Conservation (phyloP, 2,888 invertebrate genomes). For the Synanthedon andrenaeformis region DNA sequence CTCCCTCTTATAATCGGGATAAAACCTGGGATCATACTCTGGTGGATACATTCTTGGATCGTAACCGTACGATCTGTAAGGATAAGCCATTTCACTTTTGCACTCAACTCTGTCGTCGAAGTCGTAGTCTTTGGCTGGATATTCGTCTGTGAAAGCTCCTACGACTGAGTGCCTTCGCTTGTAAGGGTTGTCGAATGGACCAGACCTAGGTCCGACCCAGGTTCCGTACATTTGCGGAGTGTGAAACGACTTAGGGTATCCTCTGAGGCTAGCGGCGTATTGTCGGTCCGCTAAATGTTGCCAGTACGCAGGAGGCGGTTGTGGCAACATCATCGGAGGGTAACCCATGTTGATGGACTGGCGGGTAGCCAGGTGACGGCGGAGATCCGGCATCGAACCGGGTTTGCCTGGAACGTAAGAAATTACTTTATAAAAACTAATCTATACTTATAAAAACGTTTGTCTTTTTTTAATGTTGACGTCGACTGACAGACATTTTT, state of each 20-base stretch:
- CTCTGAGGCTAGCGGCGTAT: constrained; percentile 54
- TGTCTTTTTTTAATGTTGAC: not conserved
- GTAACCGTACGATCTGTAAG: constrained; percentile 41
- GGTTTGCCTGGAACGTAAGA: constrained; percentile 46
- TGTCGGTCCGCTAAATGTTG: constrained; percentile 55
- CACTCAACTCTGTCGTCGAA: constrained; percentile 55
- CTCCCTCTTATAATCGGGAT: constrained; percentile 48
- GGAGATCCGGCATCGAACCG: constrained; percentile 64
- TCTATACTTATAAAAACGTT: not conserved
- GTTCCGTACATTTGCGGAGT: constrained; percentile 51
- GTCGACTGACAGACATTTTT: no score
- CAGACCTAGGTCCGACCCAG: constrained; percentile 59
- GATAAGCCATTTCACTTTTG: constrained; percentile 59
- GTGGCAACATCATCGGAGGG: constrained; percentile 42
- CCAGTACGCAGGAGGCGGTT: constrained; percentile 60
- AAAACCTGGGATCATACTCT: constrained; percentile 55
- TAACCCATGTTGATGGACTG: constrained; percentile 53
- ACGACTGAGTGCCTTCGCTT: constrained; percentile 67
- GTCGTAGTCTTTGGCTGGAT: constrained; percentile 52
- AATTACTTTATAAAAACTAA: not conserved
- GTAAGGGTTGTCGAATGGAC: constrained; percentile 62
- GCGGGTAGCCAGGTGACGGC: constrained; percentile 48
- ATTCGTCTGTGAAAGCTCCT: constrained; percentile 61
- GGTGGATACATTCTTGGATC: constrained; percentile 48
- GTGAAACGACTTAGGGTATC: constrained; percentile 43